These are phyloP conservation scores for Parazoanthus darwini DNA, from an alignment of 92 coral and sea anemone genomes.

Conservation along the genomic window DNA sequence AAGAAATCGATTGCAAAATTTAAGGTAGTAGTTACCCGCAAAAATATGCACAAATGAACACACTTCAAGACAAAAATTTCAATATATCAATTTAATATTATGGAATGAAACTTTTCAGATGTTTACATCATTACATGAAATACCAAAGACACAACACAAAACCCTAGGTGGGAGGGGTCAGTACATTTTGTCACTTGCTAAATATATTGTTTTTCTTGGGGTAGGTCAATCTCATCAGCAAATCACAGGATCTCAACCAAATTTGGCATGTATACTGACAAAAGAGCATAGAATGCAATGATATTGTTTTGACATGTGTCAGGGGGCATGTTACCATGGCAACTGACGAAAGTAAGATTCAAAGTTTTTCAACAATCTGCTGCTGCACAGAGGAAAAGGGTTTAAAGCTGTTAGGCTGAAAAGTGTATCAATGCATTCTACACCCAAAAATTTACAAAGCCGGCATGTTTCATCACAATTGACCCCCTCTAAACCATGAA, in stretches of 20 bases:
- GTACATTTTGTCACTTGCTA: background rate
- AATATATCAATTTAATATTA: too few species aligned
- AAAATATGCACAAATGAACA: background rate
- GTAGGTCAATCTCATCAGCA: constrained; percentile 37
- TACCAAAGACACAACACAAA: background rate
- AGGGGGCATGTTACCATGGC: constrained; percentile 41
- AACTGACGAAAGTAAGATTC: background rate
- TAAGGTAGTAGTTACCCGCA: too few species aligned
- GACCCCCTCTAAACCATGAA: background rate
- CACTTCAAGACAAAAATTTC: background rate
- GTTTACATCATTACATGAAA: background rate
- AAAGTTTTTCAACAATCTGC: background rate
- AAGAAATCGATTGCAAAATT: too few species aligned
- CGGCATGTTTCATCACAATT: constrained; percentile 12
- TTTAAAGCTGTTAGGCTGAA: background rate
- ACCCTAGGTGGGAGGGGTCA: background rate
- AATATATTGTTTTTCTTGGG: background rate
- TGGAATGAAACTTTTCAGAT: background rate
- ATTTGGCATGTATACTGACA: constrained; percentile 12
- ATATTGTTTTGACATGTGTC: constrained; percentile 18
- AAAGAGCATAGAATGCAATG: constrained; percentile 24
- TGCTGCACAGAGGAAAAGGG: background rate
- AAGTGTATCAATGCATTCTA: background rate
- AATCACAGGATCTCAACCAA: constrained; percentile 1
- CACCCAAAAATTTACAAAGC: constrained; percentile 13